Base-by-base conservation (phyloP, 2,888 invertebrate species). In the Drosophila meridionalis region DNA sequence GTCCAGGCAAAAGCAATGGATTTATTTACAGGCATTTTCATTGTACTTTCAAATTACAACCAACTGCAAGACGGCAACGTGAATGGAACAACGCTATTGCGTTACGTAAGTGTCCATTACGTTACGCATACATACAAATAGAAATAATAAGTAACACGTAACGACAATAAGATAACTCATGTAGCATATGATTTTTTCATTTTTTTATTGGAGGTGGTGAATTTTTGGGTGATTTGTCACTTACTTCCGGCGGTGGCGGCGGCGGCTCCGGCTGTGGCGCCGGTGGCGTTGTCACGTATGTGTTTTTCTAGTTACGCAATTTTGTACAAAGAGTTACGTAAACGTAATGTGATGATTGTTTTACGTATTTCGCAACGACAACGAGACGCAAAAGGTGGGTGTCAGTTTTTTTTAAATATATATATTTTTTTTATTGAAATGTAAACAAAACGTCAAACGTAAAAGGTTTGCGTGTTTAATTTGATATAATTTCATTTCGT, bases 1-100 rank as follows among this genome's bases (percentile, higher is more conserved):
- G 62, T 75, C 58, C 74, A 59, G 58, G 78, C 80, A 86, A 86
- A 80, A 80, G 89, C 78, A 89, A 82, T 75, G 70, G 78, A 89
- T 86, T 84, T 90, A 90, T 91, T 91, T 91, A 91, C 91, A 91
- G 90, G 91, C 91, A 91, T 91, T 91, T 91, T 91, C 91, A 88
- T 87, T 85, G 83, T 85, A 91, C 90, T 91, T 90, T 83, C 87
- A 90, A 90, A 82, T 87, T 80, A 89, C 83, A 89, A 89, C 82
- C 78, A 83, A 89, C 80, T 85, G 84, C 84, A 83, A 88, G 83
- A 80, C 73, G 85, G 80, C 73, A 85, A 87, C 85, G 85, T 84
- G 77, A 85, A 80, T 80, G 85, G 76, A 77, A 85, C 87, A 82
- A 76, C 79, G 77, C 68, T 76, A 73, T 69, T 73, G 75, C 78